A percentile compares a stretch with the other conserved stretches of the same genome.
phyloP scores from a whole-genome alignment of 2,888 invertebrate genomes.

The Cheilosia pagana region DNA sequence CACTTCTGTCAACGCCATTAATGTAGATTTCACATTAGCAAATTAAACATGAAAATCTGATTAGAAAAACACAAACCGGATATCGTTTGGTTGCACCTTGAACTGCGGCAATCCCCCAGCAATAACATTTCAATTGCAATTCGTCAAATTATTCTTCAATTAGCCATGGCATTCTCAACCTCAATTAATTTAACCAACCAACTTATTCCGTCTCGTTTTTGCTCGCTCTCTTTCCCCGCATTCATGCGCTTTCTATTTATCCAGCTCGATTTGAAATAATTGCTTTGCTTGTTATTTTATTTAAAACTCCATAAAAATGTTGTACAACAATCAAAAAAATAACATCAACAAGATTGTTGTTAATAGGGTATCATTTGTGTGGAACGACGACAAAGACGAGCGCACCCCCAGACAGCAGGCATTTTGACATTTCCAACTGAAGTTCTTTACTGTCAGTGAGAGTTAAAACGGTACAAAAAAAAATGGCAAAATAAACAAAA shows the following conservation, averaged over 20 bases:
- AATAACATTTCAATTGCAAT: constrained; percentile 43
- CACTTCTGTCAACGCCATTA: constrained; percentile 11
- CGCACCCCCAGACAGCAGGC: constrained; percentile 28
- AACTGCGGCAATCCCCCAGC: constrained; percentile 8
- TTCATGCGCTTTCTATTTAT: neutral
- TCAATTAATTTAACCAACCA: constrained; percentile 40
- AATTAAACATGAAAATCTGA: constrained; percentile 14
- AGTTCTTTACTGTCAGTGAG: constrained; percentile 40
- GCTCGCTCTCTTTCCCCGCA: neutral
- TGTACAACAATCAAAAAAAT: constrained; percentile 22
- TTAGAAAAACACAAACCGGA: constrained; percentile 18
- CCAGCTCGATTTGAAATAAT: constrained; percentile 15
- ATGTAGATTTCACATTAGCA: constrained; percentile 7
- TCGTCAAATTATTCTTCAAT: constrained; percentile 43
- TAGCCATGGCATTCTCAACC: constrained; percentile 43
- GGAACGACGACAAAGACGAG: neutral
- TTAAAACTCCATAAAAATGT: constrained; percentile 34
- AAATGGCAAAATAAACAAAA: constrained; percentile 7
- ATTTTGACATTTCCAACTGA: constrained; percentile 49
- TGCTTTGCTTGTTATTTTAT: constrained; percentile 22
- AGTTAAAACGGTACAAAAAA: constrained; percentile 23
- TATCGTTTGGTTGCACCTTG: constrained; percentile 19
- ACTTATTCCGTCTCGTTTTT: neutral
- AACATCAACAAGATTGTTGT: constrained; percentile 14
- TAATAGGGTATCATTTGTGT: constrained; percentile 16